Conservation (phyloP, 2,113 vertebrate species). For the Leptodactylus fuscus region DNA sequence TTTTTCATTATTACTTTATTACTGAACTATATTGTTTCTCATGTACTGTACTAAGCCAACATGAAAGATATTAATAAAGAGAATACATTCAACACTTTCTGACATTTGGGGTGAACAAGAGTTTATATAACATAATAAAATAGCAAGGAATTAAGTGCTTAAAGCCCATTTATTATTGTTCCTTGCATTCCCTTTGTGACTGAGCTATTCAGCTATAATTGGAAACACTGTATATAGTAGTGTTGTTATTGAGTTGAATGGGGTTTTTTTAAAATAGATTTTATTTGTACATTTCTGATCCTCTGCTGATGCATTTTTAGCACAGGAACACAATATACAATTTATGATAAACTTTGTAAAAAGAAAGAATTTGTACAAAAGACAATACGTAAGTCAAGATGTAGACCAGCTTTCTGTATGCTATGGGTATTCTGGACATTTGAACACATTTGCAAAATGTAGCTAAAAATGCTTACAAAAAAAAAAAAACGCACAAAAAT, state of each 20-base stretch:
- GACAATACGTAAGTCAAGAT: not conserved
- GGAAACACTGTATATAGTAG: not conserved
- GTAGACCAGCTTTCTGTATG: not conserved
- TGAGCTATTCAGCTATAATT: not conserved
- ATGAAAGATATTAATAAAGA: not conserved
- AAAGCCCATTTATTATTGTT: not conserved
- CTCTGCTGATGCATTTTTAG: slow-evolving; percentile 3
- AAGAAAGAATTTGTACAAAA: not conserved
- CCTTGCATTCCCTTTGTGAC: not conserved
- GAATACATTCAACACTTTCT: not conserved
- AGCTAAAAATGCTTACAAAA: too few species aligned
- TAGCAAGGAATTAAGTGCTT: not conserved
- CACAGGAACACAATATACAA: slow-evolving; percentile 8
- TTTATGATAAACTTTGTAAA: not conserved
- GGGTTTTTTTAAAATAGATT: not conserved
- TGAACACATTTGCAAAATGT: not conserved
- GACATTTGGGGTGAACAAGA: not conserved
- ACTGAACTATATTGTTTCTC: not conserved
- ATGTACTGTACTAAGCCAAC: not conserved
- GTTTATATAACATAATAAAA: not conserved
- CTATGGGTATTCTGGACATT: not conserved
- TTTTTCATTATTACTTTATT: not conserved
- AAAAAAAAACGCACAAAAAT: too few species aligned
- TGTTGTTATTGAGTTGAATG: not conserved
- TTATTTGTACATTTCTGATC: not conserved